Evolutionary conservation across 2,113 vertebrate genomes (phyloP), one percentile per base, ranked within the genome.

Genomic region (Columba janthina): DNA sequence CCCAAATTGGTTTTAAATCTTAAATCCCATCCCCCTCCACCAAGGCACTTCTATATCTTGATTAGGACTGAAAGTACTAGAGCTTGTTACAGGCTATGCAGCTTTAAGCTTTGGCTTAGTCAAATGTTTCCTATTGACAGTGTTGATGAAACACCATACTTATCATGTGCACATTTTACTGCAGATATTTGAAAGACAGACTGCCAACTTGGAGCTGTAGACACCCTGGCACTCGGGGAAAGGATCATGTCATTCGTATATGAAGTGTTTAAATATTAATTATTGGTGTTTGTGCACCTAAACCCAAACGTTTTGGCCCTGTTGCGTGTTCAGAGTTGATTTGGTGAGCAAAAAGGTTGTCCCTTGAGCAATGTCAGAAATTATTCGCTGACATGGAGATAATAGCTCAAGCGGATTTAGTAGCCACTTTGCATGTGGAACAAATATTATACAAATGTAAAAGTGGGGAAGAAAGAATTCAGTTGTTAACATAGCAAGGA

Each of bases 231-330:
- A 83, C 88, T 95, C 88, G 44, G 36, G 93, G 93, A 93, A 95
- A 19, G 61, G 85, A 91, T 94, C 91, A 88, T 88, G 93, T 94
- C 88, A 95, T 82, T 88, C 73, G 95, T 94, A 84, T 86, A 86
- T 95, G 82, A 97, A 95, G 76, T 81, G 57, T 57, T 94, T 95
- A 83, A 90, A 90, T 93, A 53, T 51, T 71, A 77, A 75, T 91
- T 94, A 61, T 79, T 83, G 70, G 31, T 93, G 85, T 94, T 96
- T 95, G 80, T 91, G 53, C 65, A 89, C n/a, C 73, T 75, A 89
- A 95, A 90, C 1, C 32, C 56, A 69, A 87, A 79, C 5, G 0
- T 71, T 86, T 88, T 91, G 91, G 75, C 85, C 67, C 15, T 70
- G 54, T 82, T 69, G 46, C 1, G 1, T 7, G 4, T 69, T 83